Evolutionary conservation across 2,888 invertebrate species (phyloP), one percentile per base, ranked within the genome.

Genomic region (Euzophera pinguis): DNA sequence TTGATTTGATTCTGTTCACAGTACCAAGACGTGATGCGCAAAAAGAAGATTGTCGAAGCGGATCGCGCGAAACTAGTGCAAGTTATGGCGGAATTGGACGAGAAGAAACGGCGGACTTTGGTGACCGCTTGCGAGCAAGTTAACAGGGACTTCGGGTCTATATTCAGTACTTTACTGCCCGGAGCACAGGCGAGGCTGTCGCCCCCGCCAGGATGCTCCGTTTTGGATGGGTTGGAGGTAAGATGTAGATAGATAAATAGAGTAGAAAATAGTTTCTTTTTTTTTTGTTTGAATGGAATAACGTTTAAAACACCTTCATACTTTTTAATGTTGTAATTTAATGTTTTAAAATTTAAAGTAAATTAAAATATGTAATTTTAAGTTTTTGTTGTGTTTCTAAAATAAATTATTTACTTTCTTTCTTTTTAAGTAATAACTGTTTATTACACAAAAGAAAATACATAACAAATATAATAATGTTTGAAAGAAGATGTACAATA

Each of bases 131-230:
- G 96, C 92, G 92, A 93, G 62, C 94, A 94, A 57, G 98, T 99
- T 0, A 97, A 97, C 75, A 91, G 92, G 73, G 98, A 99, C 90
- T 99, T 99, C 81, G 96, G 97, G 8, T 95, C 96, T 29, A 99
- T 99, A 77, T 99, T 99, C 87, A 93, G 94, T 57, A 94, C 96
- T 1, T 90, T 99, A 58, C 90, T 99, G 64, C 97, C 98, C 1
- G 98, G 98, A 0, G 96, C 99, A 0, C 92, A 95, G 66, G 98
- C 99, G 0, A 93, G 94, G 71, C 91, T 99, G n/a, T 91, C 92
- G 55, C 95, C 98, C 13, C 93, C 94, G 0, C 92, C 92, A n/a
- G 95, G 95, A 1, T 91, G 91, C 65, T 88, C 92, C 8, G 94
- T 97, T 54, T 89, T 97, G 1, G 95, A 97, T 52, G 99, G 99